phyloP scores from a whole-genome alignment of 2,888 invertebrate genomes.

The Galeruca laticollis region DNA sequence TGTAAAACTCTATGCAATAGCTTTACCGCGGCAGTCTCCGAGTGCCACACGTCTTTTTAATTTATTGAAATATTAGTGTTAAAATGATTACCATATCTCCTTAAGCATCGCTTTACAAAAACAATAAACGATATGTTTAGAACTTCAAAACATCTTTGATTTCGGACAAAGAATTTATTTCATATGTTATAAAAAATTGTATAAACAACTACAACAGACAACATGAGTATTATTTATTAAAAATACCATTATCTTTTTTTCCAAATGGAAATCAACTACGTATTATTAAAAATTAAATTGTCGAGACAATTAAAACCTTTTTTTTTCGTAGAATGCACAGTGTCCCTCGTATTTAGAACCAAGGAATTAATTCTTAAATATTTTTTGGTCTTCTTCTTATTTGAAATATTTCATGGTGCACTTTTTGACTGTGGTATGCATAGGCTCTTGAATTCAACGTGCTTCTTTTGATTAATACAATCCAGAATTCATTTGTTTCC shows the following conservation, averaged over 20 bases:
- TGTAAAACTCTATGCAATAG: no score
- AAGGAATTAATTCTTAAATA: constrained; percentile 14
- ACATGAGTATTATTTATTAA: not conserved
- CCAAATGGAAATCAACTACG: not conserved
- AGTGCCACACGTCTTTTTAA: no score
- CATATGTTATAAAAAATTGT: not conserved
- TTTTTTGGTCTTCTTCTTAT: constrained; percentile 38
- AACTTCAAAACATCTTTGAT: no score
- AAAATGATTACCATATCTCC: no score
- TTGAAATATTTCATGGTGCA: constrained; percentile 59
- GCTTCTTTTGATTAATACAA: constrained; percentile 64
- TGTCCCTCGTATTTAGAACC: not conserved
- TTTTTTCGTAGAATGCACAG: not conserved
- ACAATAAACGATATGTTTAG: no score
- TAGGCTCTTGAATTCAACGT: constrained; percentile 56
- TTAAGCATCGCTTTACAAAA: no score
- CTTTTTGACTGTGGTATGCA: constrained; percentile 61
- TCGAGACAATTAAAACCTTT: not conserved
- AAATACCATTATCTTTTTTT: not conserved
- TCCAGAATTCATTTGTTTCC: constrained; percentile 64
- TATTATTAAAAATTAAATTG: not conserved
- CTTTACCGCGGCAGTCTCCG: no score
- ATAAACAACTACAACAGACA: not conserved
- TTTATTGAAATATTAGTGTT: no score
- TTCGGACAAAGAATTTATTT: no score